Percentiles rank a stretch among this genome's conserved stretches.
phyloP scores from a whole-genome alignment of 30 jellyfish, hydroid and myxozoan genomes.

The Aurelia aurita complex sp. Pacific region DNA sequence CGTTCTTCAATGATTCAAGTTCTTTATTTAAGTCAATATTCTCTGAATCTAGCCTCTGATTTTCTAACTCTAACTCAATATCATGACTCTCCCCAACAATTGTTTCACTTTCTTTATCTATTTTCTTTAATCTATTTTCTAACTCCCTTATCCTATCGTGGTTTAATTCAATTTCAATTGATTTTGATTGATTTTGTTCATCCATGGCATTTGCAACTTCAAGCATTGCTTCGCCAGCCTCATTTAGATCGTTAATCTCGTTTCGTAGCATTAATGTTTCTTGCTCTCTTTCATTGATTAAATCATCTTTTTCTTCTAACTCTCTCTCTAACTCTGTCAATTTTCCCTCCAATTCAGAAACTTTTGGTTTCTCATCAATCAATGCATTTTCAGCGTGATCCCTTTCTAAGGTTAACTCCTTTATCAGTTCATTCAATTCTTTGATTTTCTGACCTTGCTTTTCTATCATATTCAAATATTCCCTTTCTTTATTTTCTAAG shows the following conservation, averaged over 20 bases:
- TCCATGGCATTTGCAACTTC: conserved; percentile 38
- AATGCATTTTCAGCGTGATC: neutral
- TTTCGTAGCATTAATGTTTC: conserved; percentile 21
- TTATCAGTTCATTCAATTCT: conserved; percentile 11
- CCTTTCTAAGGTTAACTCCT: neutral
- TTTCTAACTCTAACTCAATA: too few species aligned
- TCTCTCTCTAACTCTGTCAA: neutral
- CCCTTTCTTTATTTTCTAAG: conserved; percentile 9
- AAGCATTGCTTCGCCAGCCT: conserved; percentile 40
- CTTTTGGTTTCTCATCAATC: neutral
- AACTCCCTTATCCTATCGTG: conserved; percentile 10
- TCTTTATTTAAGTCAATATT: too few species aligned
- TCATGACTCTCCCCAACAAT: too few species aligned
- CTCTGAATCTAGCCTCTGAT: too few species aligned
- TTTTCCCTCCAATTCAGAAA: neutral
- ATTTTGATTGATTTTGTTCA: conserved; percentile 24
- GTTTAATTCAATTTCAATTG: conserved; percentile 19
- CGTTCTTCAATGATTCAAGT: too few species aligned
- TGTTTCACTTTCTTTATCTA: neutral
- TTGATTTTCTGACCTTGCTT: neutral
- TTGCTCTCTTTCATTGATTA: neutral
- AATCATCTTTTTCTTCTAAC: conserved; percentile 5
- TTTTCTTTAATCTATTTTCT: neutral
- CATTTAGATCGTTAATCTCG: conserved; percentile 18
- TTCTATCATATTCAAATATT: neutral